Evolutionary conservation across 2,797 vertebrate genomes (phyloP).

Genomic region (Chiroxiphia lanceolata): DNA sequence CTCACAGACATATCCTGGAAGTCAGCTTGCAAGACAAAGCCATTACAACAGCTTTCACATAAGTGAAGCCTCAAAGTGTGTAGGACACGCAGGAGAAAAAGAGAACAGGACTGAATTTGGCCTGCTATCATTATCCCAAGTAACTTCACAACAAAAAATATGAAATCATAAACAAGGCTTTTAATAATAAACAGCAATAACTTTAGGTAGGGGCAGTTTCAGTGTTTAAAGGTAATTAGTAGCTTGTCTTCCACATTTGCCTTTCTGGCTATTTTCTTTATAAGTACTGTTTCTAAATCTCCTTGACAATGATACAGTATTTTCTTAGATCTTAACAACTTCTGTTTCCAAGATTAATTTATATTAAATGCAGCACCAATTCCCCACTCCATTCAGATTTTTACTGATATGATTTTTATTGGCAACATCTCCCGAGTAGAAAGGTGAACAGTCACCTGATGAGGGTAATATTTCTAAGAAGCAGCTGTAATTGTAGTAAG

Average conservation of each 20-base stretch:
- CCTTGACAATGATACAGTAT: neutral
- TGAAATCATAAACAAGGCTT: neutral
- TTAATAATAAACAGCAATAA: neutral
- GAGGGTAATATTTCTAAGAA: constrained; percentile 11
- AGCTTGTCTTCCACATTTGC: neutral
- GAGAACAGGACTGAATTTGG: neutral
- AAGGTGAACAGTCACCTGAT: neutral
- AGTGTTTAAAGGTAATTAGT: neutral
- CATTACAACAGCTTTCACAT: neutral
- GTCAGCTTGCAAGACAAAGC: neutral
- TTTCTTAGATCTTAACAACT: neutral
- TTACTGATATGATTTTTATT: neutral
- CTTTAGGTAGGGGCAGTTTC: neutral
- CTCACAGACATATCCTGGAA: neutral
- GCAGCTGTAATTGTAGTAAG: constrained; percentile 2
- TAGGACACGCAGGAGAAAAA: neutral
- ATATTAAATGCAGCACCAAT: neutral
- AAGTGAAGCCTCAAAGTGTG: neutral
- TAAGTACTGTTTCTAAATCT: neutral
- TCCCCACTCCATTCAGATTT: neutral
- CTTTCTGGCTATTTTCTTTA: neutral
- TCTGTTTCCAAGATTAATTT: neutral
- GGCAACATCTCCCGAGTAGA: neutral
- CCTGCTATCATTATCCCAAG: neutral
- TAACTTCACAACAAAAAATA: neutral